These are phyloP conservation scores for Tragelaphus imberbis DNA, from an alignment of 2,113 vertebrate genomes.

Conservation along the genomic window DNA sequence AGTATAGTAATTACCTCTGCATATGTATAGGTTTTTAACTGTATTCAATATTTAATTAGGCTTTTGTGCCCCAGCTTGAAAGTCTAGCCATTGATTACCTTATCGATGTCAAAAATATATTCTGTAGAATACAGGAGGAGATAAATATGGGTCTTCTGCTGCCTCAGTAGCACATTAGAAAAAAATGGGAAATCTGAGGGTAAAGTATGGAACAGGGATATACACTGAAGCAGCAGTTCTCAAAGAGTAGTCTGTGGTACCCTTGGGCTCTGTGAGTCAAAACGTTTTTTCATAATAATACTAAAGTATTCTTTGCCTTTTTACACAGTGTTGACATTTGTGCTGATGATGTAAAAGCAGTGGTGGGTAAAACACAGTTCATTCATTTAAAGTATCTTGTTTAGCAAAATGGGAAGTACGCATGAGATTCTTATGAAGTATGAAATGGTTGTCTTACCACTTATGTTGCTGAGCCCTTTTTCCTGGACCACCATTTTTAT, in stretches of 20 bases:
- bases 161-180: neutral
- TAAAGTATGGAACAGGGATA: neutral
- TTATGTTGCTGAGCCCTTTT: neutral
- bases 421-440: neutral
- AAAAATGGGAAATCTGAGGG: neutral
- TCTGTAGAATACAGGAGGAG: neutral
- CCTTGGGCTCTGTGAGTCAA: neutral
- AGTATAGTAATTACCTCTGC: neutral
- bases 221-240: neutral
- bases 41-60: neutral
- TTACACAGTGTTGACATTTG: neutral
- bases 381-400: neutral
- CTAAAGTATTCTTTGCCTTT: neutral
- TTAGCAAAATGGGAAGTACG: neutral
- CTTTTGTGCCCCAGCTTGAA: neutral
- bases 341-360: neutral
- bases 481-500: neutral
- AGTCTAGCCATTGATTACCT: neutral
- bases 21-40: neutral
- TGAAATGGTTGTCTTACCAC: neutral
- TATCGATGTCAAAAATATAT: neutral
- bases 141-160: neutral
- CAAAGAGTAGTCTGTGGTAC: neutral
- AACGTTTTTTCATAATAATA: neutral
- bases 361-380: neutral